Percentiles rank a stretch among this genome's conserved stretches.
Conservation (phyloP, 2,113 vertebrate species). For the Cyprinodon brontotheroides region DNA sequence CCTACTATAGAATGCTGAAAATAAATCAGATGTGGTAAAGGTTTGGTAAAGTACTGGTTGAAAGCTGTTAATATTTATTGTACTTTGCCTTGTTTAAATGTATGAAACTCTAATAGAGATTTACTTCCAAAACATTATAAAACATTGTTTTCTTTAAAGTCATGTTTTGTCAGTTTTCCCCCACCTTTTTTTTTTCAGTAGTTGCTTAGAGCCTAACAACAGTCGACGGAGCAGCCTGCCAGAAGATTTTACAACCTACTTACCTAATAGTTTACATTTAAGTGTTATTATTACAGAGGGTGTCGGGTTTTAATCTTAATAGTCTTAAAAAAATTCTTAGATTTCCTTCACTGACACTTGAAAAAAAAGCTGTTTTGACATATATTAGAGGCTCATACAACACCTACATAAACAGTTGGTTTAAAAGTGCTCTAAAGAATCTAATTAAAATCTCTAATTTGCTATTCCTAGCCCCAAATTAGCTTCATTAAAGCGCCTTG, state of each 20-base stretch:
- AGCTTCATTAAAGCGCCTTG: background rate
- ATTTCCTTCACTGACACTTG: background rate
- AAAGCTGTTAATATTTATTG: no score
- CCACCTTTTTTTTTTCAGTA: no score
- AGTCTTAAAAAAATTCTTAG: background rate
- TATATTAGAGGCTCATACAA: background rate
- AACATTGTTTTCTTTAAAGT: no score
- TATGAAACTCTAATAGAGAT: no score
- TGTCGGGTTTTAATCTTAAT: background rate
- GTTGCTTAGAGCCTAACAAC: no score
- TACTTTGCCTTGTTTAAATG: no score
- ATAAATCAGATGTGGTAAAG: no score
- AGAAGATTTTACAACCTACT: background rate
- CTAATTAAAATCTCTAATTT: background rate
- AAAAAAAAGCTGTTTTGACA: background rate
- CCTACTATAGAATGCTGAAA: no score
- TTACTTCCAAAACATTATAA: no score
- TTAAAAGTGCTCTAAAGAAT: background rate
- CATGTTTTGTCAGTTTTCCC: no score
- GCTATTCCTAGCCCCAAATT: background rate
- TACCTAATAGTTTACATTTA: background rate
- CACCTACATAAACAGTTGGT: background rate
- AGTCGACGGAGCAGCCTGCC: background rate
- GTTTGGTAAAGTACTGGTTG: no score
- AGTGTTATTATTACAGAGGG: background rate